Conservation (phyloP, 2,797 vertebrate genomes). For the Hyperoplus lanceolatus region DNA sequence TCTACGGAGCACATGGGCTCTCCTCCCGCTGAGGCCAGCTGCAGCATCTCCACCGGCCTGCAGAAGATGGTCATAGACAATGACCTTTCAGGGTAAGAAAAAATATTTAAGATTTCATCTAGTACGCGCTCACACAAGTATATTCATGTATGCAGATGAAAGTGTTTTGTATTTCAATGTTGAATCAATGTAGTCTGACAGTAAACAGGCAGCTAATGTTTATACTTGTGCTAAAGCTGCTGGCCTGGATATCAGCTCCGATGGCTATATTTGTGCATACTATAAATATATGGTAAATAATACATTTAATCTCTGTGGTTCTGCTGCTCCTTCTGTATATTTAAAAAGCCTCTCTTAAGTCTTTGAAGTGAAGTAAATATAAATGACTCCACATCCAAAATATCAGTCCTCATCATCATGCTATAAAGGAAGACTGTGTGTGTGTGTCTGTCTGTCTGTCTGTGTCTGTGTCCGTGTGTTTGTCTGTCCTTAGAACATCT, state of each 20-base stretch:
- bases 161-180: not conserved
- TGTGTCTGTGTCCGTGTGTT: too few species aligned
- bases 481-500: too few species aligned
- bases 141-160: constrained; percentile 8
- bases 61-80: constrained; percentile 99
- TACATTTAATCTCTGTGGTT: not conserved
- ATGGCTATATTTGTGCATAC: not conserved
- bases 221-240: not conserved
- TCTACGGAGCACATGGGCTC: constrained; percentile 87
- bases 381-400: not conserved
- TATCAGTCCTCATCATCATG: not conserved
- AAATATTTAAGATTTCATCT: not conserved
- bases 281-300: not conserved
- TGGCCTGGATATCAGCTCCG: not conserved
- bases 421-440: not conserved
- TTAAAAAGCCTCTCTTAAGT: not conserved
- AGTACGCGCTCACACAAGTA: too few species aligned
- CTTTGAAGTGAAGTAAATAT: constrained; percentile 1
- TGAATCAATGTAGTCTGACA: not conserved
- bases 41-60: constrained; percentile 93
- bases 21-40: constrained; percentile 86
- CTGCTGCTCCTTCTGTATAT: not conserved
- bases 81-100: constrained; percentile 93
- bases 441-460: too few species aligned
- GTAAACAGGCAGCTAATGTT: not conserved